Conservation (phyloP, 2,888 invertebrate species). For the Heliconius cydno region DNA sequence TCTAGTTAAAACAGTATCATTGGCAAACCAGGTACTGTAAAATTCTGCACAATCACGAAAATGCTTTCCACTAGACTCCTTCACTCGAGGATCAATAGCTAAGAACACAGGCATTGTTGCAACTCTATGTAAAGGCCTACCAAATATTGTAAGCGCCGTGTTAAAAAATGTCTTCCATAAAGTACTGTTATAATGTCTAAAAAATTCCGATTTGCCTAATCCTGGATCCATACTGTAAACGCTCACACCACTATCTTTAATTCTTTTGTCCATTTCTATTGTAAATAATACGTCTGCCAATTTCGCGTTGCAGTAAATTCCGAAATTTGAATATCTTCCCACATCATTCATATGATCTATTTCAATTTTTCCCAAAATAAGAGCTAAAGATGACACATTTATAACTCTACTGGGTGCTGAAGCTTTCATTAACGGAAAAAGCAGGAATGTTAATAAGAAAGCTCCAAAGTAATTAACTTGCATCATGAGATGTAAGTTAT, state of each 20-base stretch:
- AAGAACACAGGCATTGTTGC: conserved; percentile 68
- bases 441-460: conserved; percentile 65
- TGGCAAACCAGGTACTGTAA: conserved; percentile 72
- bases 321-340: conserved; percentile 83
- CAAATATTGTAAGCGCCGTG: conserved; percentile 55
- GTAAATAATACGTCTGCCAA: conserved; percentile 63
- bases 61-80: conserved; percentile 64
- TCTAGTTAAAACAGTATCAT: conserved; percentile 57
- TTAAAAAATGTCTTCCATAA: conserved; percentile 54
- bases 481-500: conserved; percentile 85
- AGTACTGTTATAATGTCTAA: conserved; percentile 78
- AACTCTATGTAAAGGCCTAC: conserved; percentile 58
- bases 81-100: conserved; percentile 60
- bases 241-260: conserved; percentile 83
- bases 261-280: conserved; percentile 79
- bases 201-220: conserved; percentile 89
- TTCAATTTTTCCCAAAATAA: conserved; percentile 87
- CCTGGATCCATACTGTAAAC: conserved; percentile 94
- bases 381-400: conserved; percentile 79
- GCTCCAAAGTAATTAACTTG: conserved; percentile 80
- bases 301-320: conserved; percentile 80
- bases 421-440: conserved; percentile 62
- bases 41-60: conserved; percentile 67
- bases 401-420: conserved; percentile 69
- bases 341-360: conserved; percentile 88